phyloP scores from a whole-genome alignment of 2,113 vertebrate genomes.

The Oceanites oceanicus region DNA sequence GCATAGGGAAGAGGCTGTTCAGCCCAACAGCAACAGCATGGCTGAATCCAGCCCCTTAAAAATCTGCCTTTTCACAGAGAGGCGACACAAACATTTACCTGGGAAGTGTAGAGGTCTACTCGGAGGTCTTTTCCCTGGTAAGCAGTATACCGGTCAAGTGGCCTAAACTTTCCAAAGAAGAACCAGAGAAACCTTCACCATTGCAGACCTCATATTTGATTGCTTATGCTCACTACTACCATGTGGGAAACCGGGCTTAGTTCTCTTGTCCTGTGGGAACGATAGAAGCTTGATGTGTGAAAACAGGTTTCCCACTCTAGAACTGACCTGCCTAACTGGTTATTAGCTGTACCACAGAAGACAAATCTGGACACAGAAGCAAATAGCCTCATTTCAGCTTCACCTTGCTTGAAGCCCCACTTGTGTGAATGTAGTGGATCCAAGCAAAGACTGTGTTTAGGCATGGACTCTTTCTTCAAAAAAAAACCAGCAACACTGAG shows the following conservation, averaged over 20 bases:
- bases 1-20: background rate
- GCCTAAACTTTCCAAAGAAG: background rate
- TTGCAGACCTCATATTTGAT: background rate
- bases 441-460: background rate
- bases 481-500: background rate
- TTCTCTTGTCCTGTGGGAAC: background rate
- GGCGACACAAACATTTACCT: background rate
- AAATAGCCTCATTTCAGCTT: background rate
- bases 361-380: background rate
- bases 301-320: conserved; percentile 10
- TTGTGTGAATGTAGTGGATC: background rate
- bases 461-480: background rate
- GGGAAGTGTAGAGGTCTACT: background rate
- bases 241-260: background rate
- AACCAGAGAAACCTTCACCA: background rate
- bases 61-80: background rate
- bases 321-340: background rate
- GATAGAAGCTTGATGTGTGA: background rate
- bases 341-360: background rate
- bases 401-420: background rate
- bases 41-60: background rate
- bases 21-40: background rate
- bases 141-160: background rate
- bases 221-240: background rate
- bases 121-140: background rate